Conservation (phyloP, 2,113 vertebrate species). For the Catharus bicknelli region DNA sequence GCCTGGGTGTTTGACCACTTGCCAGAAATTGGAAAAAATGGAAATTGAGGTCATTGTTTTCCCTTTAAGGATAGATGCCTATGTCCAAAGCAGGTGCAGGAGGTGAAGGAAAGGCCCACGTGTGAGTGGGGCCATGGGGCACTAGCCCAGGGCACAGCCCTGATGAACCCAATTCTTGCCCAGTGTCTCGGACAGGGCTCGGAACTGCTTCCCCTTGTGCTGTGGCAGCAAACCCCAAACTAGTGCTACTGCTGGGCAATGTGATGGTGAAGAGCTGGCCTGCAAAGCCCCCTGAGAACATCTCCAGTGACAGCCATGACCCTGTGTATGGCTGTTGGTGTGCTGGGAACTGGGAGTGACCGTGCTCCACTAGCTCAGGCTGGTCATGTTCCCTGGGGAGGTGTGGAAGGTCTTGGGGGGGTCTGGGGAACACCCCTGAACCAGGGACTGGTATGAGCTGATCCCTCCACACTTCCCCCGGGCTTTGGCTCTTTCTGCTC, state of each 20-base stretch:
- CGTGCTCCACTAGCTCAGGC: fast-evolving
- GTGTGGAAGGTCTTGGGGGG: not conserved
- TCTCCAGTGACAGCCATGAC: not conserved
- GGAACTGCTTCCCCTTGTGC: not conserved
- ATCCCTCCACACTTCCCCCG: not conserved
- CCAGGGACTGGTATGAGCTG: not conserved
- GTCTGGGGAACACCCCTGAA: not conserved
- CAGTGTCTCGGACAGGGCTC: not conserved
- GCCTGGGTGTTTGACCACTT: not conserved
- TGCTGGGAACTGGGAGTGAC: not conserved
- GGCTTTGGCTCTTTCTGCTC: not conserved
- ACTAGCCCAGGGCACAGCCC: too few species aligned
- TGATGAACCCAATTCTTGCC: not conserved
- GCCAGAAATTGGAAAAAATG: not conserved
- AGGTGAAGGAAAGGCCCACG: not conserved
- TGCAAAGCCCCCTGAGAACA: not conserved
- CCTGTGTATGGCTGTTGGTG: not conserved
- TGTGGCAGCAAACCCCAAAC: not conserved
- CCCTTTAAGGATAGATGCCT: not conserved
- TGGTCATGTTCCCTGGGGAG: not conserved
- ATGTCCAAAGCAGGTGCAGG: not conserved
- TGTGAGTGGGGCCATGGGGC: fast-evolving
- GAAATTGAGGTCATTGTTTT: not conserved
- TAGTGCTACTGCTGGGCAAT: fast-evolving
- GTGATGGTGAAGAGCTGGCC: not conserved